phyloP scores from a whole-genome alignment of 1,140 invertebrate species.

The Panagrolaimus sp. region DNA sequence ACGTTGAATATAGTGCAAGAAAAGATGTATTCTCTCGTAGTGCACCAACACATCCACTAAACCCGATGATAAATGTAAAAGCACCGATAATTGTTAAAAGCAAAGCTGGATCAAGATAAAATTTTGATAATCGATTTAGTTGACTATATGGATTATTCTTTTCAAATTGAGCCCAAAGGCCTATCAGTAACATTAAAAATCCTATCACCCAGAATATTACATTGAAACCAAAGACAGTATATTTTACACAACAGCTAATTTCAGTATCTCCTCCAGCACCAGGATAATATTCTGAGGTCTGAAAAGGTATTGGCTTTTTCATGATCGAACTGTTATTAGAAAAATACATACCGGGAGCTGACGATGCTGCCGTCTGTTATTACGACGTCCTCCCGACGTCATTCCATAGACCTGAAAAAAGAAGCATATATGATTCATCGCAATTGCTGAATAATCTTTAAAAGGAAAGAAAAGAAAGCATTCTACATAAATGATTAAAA shows the following conservation, averaged over 20 bases:
- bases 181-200: conserved; percentile 62
- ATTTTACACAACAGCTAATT: conserved; percentile 93
- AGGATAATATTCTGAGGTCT: conserved; percentile 6
- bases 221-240: conserved; percentile 92
- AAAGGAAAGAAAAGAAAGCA: too few species aligned
- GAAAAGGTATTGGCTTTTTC: conserved; percentile 68
- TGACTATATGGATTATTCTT: conserved; percentile 92
- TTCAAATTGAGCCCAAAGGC: conserved; percentile 92
- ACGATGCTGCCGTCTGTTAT: not conserved
- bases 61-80: conserved; percentile 87
- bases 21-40: conserved; percentile 70
- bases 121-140: conserved; percentile 69
- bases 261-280: conserved; percentile 61
- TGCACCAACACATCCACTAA: conserved; percentile 92
- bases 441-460: too few species aligned
- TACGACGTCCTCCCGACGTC: not conserved
- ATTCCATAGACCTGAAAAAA: not conserved
- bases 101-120: conserved; percentile 89
- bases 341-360: conserved; percentile 11
- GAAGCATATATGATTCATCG: not conserved
- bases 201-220: conserved; percentile 84
- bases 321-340: not conserved
- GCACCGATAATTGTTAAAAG: conserved; percentile 82
- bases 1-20: conserved; percentile 82
- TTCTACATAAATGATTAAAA: too few species aligned